Evolutionary conservation across 2,113 vertebrate species (phyloP).

Genomic region (Girardinichthys multiradiatus): DNA sequence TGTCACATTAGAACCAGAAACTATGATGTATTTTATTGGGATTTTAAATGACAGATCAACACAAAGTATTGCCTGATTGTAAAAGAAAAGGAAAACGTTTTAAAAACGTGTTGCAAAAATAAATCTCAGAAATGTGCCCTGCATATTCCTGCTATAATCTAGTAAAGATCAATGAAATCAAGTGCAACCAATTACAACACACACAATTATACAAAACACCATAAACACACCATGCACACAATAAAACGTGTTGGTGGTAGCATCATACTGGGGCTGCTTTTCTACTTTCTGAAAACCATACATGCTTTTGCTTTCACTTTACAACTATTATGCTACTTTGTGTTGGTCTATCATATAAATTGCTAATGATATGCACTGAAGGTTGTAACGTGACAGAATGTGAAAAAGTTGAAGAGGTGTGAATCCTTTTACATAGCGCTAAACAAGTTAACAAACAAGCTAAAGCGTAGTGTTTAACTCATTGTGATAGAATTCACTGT

Average conservation of each 20-base stretch:
- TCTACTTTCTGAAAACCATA: too few species aligned
- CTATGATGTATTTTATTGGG: background rate
- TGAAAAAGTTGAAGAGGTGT: background rate
- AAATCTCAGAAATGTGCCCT: too few species aligned
- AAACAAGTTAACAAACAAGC: background rate
- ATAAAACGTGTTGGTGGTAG: too few species aligned
- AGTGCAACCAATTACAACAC: too few species aligned
- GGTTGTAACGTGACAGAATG: background rate
- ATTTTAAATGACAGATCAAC: background rate
- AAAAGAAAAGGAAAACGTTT: background rate
- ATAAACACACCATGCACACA: too few species aligned
- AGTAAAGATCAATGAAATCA: too few species aligned
- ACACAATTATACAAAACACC: too few species aligned
- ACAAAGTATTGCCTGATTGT: background rate
- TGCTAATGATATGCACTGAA: background rate
- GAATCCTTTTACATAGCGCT: background rate
- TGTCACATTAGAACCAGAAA: background rate
- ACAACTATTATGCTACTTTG: too few species aligned
- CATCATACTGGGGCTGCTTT: too few species aligned
- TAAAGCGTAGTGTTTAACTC: background rate
- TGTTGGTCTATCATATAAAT: background rate
- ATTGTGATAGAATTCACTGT: too few species aligned
- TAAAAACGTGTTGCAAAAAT: background rate
- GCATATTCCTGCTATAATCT: too few species aligned
- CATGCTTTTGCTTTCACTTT: too few species aligned